phyloP scores from a whole-genome alignment of 2,888 invertebrate species.

The Fissipunctia ypsillon region DNA sequence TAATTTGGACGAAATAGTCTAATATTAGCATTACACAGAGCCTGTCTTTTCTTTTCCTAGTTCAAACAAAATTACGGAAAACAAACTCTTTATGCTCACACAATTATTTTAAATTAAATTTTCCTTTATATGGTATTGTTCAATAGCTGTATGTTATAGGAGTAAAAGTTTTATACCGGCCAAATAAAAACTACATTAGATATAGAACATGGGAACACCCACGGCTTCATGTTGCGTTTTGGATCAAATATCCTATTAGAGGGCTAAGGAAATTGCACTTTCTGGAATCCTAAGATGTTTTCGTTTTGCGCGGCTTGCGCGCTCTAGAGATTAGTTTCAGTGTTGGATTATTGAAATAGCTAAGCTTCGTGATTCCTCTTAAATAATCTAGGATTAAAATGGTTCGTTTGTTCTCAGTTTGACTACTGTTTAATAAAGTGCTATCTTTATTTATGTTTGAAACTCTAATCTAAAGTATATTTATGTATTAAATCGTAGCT shows the following conservation, averaged over 20 bases:
- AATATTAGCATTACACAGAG: constrained; percentile 28
- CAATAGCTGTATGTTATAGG: constrained; percentile 23
- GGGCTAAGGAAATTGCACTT: constrained; percentile 64
- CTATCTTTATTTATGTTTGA: constrained; percentile 41
- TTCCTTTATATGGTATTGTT: constrained; percentile 10
- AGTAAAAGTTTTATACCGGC: constrained; percentile 7
- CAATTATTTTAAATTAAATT: constrained; percentile 20
- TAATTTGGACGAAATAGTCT: constrained; percentile 11
- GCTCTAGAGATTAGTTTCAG: constrained; percentile 40
- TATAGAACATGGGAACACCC: constrained; percentile 34
- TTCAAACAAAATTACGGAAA: constrained; percentile 27
- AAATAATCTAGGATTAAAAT: constrained; percentile 31
- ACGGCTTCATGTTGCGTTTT: constrained; percentile 27
- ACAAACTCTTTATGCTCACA: constrained; percentile 18
- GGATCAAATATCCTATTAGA: constrained; percentile 73
- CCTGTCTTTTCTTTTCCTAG: constrained; percentile 21
- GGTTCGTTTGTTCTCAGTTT: constrained; percentile 25
- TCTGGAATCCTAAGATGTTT: constrained; percentile 41
- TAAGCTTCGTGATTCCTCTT: constrained; percentile 31
- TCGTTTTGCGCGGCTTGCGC: constrained; percentile 38
- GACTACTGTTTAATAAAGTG: constrained; percentile 32
- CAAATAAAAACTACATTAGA: constrained; percentile 12
- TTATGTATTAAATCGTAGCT: constrained; percentile 36
- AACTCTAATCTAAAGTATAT: constrained; percentile 27
- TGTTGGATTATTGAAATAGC: constrained; percentile 42